These are phyloP conservation scores for Cheiracanthium punctorium DNA, from an alignment of 2,888 invertebrate species.

Conservation along the genomic window DNA sequence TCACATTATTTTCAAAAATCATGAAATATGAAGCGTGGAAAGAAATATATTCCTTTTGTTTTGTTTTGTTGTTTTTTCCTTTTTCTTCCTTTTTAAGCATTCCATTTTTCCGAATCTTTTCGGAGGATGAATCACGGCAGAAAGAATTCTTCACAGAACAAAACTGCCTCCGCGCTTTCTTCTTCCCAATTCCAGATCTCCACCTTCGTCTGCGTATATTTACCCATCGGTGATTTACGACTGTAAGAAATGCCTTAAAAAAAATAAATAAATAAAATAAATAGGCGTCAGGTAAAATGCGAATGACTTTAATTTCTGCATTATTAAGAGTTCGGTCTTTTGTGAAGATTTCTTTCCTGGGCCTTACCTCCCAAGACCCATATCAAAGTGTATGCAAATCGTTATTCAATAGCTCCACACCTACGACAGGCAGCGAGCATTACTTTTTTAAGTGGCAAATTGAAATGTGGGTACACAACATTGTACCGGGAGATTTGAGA, in stretches of 20 bases:
- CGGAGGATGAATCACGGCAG: slow-evolving; percentile 40
- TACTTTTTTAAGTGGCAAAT: not conserved
- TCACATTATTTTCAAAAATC: slow-evolving; percentile 4
- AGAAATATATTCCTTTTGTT: not conserved
- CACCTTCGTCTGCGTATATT: slow-evolving; percentile 37
- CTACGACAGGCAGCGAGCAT: slow-evolving; percentile 2
- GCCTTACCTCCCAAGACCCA: not conserved
- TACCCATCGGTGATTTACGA: slow-evolving; percentile 47
- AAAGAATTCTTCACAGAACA: slow-evolving; percentile 23
- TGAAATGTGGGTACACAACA: not conserved
- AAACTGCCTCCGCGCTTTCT: slow-evolving; percentile 27
- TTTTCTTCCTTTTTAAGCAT: not conserved
- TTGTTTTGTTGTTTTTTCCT: not conserved
- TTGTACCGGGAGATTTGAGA: not conserved
- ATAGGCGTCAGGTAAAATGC: slow-evolving; percentile 16
- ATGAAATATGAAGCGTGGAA: slow-evolving; percentile 45
- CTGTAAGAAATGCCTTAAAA: too few species aligned
- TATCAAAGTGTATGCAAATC: slow-evolving; percentile 25
- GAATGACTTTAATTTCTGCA: slow-evolving; percentile 37
- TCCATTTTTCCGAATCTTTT: slow-evolving; percentile 1
- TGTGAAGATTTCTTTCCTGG: not conserved
- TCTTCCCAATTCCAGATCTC: not conserved
- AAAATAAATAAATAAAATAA: slow-evolving; percentile 42
- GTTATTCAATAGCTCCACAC: not conserved
- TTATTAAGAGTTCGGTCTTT: slow-evolving; percentile 26